phyloP scores from a whole-genome alignment of 2,113 vertebrate genomes.

The Procavia capensis region DNA sequence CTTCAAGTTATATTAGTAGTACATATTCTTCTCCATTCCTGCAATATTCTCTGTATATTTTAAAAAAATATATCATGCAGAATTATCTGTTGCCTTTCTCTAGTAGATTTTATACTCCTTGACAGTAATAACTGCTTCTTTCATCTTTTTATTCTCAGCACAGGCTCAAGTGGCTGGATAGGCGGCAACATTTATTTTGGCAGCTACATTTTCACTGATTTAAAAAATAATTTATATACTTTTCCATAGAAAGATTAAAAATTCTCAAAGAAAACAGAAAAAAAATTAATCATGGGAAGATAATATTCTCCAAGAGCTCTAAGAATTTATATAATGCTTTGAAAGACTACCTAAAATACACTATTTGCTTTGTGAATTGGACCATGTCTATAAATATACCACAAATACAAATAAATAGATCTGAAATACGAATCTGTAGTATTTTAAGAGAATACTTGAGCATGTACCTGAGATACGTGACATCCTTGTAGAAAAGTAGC shows the following conservation, averaged over 20 bases:
- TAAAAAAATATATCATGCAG: background rate
- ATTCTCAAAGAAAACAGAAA: background rate
- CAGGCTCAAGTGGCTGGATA: background rate
- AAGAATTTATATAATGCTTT: background rate
- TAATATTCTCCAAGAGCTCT: background rate
- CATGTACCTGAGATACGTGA: conserved; percentile 95
- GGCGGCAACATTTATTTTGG: conserved; percentile 34
- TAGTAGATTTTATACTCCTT: background rate
- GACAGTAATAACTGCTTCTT: background rate
- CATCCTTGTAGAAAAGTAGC: conserved; percentile 99
- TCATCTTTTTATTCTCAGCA: conserved; percentile 19
- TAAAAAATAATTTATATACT: conserved; percentile 19
- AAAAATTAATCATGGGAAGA: conserved; percentile 10
- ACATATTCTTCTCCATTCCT: background rate
- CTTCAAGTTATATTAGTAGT: background rate
- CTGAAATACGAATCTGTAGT: conserved; percentile 17
- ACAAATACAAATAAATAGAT: background rate
- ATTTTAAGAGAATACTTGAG: background rate
- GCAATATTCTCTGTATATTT: background rate
- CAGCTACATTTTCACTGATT: background rate
- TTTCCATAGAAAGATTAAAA: conserved; percentile 10
- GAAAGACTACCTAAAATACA: background rate
- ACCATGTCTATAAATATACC: background rate
- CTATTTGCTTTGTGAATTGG: background rate
- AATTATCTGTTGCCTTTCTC: background rate